Evolutionary conservation across 2,113 vertebrate genomes (phyloP), one percentile per base, ranked within the genome.

Genomic region (Acanthochromis polyacanthus): DNA sequence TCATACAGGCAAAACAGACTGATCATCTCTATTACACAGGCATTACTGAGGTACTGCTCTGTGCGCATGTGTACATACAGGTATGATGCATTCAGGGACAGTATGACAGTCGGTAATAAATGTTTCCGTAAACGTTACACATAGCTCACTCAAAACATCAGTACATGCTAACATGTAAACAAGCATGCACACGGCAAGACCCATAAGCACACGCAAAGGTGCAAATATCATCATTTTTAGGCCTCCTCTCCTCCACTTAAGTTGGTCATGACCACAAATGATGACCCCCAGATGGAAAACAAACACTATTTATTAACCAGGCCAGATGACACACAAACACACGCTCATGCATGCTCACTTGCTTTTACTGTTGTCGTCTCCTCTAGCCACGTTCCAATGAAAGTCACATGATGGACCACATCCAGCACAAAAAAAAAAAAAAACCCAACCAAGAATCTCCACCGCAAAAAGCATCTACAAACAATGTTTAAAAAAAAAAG

Each of bases 351-450:
- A 51, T 16, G 8, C 65, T 64, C 51, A 61, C 69, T 81, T 62
- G 65, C 73, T 62, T 75, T 58, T 50, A 60, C 61, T 75, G 66
- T 74, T 71, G 77, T 88, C 16, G n/a, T 75, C 79, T 82, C 88
- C 78, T 88, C 65, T 60, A 15, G 86, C 86, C 81, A 63, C 64
- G 83, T 53, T 75, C 40, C 71, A 79, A 89, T 88, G 81, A 82
- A 85, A 91, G 91, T 92, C 88, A 89, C 87, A 89, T 84, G 84
- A 91, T 83, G 77, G 81, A 86, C 68, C 72, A 38, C 43, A 72
- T 83, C 82, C 80, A 90, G 71, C 76, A 55, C 50, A 22, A 25
- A 25, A 19, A n/a, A 59, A 46, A 60, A 48, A 71, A 55, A 75
- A 58, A 84, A 71, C 20, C 78, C 19, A 74, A 72, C 63, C 1